Evolutionary conservation across 2,888 invertebrate species (phyloP), one percentile per base, ranked within the genome.

Genomic region (Rhagium mordax): DNA sequence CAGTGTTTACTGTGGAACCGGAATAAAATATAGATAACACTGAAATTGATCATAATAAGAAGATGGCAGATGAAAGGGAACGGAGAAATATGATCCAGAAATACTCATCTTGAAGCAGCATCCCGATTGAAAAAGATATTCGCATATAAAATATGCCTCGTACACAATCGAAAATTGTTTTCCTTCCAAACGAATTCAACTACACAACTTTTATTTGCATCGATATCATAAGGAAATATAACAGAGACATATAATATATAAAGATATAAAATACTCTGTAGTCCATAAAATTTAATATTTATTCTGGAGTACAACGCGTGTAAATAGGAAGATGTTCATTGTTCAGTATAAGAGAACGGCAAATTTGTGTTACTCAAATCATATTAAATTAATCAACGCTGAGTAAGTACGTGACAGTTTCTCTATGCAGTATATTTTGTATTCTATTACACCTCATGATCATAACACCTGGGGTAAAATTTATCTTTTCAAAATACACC

Each of bases 11-110:
- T 47, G 57, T 57, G 55, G 66, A 67, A 27, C 66, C 57, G 57
- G 66, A 67, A 67, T 67, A 67, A 67, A 67, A 67, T 67, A 67
- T 57, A 67, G 66, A 67, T 67, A 67, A 67, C 66, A 67, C 55
- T 24, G 66, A 55, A 67, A 47, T 57, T 67, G 66, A 67, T 67
- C 55, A 47, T 67, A 67, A 67, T 67, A 67, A 57, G 66, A 67
- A 67, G 47, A 67, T 67, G 66, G 66, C 41, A 67, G 57, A 47
- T 67, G 57, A 67, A 67, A 67, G 66, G 66, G 47, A 67, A 55
- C 13, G 55, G 55, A 67, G 47, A 67, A 67, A 67, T 67, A 67
- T 67, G 66, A 67, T 67, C 57, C 57, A 67, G 57, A 67, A 65
- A 67, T 67, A 47, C 66, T 55, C 66, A 24, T 65, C 33, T 24